Percentiles rank a stretch among this genome's conserved stretches.
phyloP scores from a whole-genome alignment of 2,888 invertebrate genomes.

The Dryocosmus kuriphilus region DNA sequence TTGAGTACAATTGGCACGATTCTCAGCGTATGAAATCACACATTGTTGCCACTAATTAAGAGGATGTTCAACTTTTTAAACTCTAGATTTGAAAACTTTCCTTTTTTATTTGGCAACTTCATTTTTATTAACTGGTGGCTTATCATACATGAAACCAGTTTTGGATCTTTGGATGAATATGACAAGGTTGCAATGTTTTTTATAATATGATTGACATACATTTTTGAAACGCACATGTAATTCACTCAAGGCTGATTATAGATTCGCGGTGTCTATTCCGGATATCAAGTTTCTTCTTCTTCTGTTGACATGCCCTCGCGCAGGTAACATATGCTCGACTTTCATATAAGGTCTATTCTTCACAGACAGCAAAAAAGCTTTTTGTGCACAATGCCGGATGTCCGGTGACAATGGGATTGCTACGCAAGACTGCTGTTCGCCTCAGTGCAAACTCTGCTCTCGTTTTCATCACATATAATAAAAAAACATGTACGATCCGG shows the following conservation, averaged over 20 bases:
- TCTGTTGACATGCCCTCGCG: conserved; percentile 29
- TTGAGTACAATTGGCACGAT: conserved; percentile 24
- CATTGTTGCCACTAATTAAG: conserved; percentile 33
- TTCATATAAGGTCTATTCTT: conserved; percentile 55
- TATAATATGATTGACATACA: background rate
- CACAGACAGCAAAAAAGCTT: conserved; percentile 52
- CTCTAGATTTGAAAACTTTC: background rate
- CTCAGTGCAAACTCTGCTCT: conserved; percentile 43
- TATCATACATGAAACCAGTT: background rate
- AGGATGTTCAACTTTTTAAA: background rate
- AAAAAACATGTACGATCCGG: background rate
- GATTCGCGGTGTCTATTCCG: conserved; percentile 27
- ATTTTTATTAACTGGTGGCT: too few relatives aligned
- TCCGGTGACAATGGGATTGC: conserved; percentile 54
- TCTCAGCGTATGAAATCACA: conserved; percentile 33
- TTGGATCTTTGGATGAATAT: too few relatives aligned
- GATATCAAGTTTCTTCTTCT: conserved; percentile 35
- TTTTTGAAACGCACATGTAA: conserved; percentile 3
- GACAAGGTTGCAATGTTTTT: background rate
- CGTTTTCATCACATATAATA: conserved; percentile 14
- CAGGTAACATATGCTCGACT: conserved; percentile 50
- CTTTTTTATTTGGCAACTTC: background rate
- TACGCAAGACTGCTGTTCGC: conserved; percentile 50
- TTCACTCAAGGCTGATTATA: conserved; percentile 39
- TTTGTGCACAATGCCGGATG: conserved; percentile 52